These are phyloP conservation scores for Phyllostomus discolor DNA, from an alignment of 2,113 vertebrate species.

Conservation along the genomic window DNA sequence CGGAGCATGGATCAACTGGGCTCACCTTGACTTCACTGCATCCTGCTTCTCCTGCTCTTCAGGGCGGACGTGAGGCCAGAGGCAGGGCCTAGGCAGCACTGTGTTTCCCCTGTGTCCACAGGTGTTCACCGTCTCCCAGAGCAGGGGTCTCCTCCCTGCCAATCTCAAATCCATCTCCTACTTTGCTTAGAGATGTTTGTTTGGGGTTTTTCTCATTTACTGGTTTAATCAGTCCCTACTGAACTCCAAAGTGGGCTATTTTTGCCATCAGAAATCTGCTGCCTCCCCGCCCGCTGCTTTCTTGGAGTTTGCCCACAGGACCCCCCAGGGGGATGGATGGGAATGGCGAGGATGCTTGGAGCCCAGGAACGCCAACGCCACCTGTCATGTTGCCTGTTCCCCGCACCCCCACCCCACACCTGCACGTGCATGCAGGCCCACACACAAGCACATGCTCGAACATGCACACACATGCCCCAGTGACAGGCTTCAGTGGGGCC, in stretches of 20 bases:
- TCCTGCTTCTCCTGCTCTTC: not conserved
- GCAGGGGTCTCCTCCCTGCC: not conserved
- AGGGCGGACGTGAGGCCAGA: not conserved
- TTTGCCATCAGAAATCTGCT: slow-evolving; percentile 76
- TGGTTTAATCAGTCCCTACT: slow-evolving; percentile 67
- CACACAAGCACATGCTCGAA: not conserved
- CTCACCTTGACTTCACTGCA: not conserved
- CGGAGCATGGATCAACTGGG: not conserved
- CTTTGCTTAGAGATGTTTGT: slow-evolving; percentile 69
- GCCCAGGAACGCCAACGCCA: slow-evolving; percentile 73
- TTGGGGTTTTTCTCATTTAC: slow-evolving; percentile 70
- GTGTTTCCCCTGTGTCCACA: not conserved
- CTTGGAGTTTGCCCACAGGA: slow-evolving; percentile 76
- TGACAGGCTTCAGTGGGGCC: not conserved
- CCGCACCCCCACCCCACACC: slow-evolving; percentile 48
- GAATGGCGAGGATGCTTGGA: slow-evolving; percentile 65
- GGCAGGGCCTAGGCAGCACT: not conserved
- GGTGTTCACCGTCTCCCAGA: not conserved
- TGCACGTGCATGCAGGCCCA: not conserved
- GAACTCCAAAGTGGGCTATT: slow-evolving; percentile 72
- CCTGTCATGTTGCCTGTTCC: slow-evolving; percentile 72
- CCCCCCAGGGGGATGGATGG: slow-evolving; percentile 71
- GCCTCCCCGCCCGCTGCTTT: slow-evolving; percentile 75
- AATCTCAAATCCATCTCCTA: slow-evolving; percentile 8
- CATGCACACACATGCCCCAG: not conserved